Evolutionary conservation across 2,113 vertebrate genomes (phyloP).

Genomic region (Bungarus multicinctus): DNA sequence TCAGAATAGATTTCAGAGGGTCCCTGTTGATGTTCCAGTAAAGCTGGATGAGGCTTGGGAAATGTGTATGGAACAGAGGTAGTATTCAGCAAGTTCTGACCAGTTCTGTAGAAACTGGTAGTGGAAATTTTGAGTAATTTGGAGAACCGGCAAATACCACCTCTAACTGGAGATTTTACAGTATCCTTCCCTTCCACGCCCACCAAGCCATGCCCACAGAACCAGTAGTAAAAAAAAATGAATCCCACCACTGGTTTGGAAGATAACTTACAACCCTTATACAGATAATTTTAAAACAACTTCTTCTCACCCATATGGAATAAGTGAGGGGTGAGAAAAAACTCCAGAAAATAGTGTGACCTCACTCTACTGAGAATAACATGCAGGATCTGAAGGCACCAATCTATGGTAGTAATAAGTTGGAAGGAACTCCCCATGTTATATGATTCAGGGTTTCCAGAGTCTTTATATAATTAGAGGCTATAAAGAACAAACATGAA

Average conservation of each 20-base stretch:
- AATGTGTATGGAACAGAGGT: background rate
- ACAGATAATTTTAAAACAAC: background rate
- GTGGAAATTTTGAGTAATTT: too few species aligned
- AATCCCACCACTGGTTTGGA: background rate
- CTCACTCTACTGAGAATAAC: background rate
- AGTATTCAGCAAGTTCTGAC: too few species aligned
- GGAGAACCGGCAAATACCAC: too few species aligned
- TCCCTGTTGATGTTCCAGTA: background rate
- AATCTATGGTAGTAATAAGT: background rate
- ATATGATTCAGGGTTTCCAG: background rate
- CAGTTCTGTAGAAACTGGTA: too few species aligned
- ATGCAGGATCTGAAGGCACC: background rate
- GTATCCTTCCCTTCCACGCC: too few species aligned
- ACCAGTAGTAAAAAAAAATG: too few species aligned
- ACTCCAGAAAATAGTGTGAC: background rate
- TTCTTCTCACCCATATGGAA: background rate
- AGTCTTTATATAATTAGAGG: background rate
- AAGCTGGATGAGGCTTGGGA: background rate
- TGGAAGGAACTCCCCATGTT: background rate
- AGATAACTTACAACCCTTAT: background rate
- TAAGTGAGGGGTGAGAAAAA: background rate
- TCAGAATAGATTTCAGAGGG: background rate
- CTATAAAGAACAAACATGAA: background rate
- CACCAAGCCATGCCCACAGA: too few species aligned
- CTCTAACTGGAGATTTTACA: too few species aligned